Conservation (phyloP, 2,888 invertebrate genomes). For the Drosophila maculinotata region DNA sequence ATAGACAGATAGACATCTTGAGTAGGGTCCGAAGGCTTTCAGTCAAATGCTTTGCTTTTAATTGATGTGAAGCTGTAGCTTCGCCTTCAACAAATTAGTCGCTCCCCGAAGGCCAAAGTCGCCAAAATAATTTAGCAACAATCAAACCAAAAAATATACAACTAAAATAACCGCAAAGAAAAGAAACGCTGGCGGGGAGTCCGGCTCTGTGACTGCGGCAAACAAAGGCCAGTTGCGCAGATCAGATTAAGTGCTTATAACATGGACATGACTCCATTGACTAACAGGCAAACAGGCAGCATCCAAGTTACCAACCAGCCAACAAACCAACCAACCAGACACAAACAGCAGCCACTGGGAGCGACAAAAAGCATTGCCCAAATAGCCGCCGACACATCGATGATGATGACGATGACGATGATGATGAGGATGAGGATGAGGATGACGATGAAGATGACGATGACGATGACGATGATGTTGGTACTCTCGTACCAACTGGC, state of each 20-base stretch:
- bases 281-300: slow-evolving; percentile 58
- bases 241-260: slow-evolving; percentile 80
- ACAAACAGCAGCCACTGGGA: slow-evolving; percentile 31
- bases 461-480: slow-evolving; percentile 24
- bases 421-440: slow-evolving; percentile 29
- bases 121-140: slow-evolving; percentile 69
- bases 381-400: slow-evolving; percentile 59
- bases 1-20: slow-evolving; percentile 78
- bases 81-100: slow-evolving; percentile 67
- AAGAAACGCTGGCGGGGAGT: slow-evolving; percentile 14
- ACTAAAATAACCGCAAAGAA: slow-evolving; percentile 19
- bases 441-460: slow-evolving; percentile 8
- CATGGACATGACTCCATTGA: slow-evolving; percentile 81
- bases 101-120: slow-evolving; percentile 46
- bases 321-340: slow-evolving; percentile 33
- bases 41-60: slow-evolving; percentile 70
- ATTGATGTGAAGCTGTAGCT: slow-evolving; percentile 59
- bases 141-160: slow-evolving; percentile 1
- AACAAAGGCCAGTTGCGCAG: slow-evolving; percentile 68
- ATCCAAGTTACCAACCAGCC: slow-evolving; percentile 18
- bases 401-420: slow-evolving; percentile 35
- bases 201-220: slow-evolving; percentile 31
- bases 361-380: slow-evolving; percentile 53
- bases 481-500: slow-evolving; percentile 18
- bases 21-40: slow-evolving; percentile 82